Base-by-base conservation (phyloP, 1,140 invertebrate genomes). In the Bathynomus jamesi region DNA sequence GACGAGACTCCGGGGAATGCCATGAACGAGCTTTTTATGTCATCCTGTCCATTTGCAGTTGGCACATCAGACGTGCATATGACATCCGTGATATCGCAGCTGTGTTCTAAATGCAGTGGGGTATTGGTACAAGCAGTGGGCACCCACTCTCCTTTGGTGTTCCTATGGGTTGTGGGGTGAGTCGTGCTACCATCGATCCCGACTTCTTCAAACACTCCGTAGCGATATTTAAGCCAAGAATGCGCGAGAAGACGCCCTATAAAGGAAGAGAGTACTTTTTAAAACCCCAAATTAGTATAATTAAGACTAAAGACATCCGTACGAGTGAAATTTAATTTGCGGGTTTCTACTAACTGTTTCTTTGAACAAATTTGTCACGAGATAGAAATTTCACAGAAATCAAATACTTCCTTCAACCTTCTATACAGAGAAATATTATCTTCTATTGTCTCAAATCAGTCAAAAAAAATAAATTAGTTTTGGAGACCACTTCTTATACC, bases 181-280 rank as follows among this genome's bases (percentile, higher is more conserved):
- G 75, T 71, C 0, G 67, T 32, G 74, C 78, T 80, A 2, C 68
- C 73, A 11, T 61, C 53, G 63, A 74, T 76, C n/a, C 80, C 80
- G n/a, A 74, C 66, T 72, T 81, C 80, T 13, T 80, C 78, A 65
- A 81, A 81, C 24, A 81, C 79, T 21, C 80, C 80, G 72, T 81
- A 81, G 28, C 79, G 72, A 71, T 79, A 80, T 60, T 78, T 76
- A 13, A 79, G 68, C 80, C 80, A 81, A 60, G 78, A 78, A 53
- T 76, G 74, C 0, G 78, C 77, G 53, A 80, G 40, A n/a, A 82
- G 80, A 70, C 84, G 82, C 30, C 82, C 86, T 87, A 79, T 13
- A 73, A 27, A 28, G 53, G n/a, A 10, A 25, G 13, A 61, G 17
- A 31, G 27, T n/a, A 28, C 65, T 60, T 10, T n/a, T n/a, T n/a